These are phyloP conservation scores for Harpalus rubripes DNA, from an alignment of 2,888 invertebrate genomes.

Conservation along the genomic window DNA sequence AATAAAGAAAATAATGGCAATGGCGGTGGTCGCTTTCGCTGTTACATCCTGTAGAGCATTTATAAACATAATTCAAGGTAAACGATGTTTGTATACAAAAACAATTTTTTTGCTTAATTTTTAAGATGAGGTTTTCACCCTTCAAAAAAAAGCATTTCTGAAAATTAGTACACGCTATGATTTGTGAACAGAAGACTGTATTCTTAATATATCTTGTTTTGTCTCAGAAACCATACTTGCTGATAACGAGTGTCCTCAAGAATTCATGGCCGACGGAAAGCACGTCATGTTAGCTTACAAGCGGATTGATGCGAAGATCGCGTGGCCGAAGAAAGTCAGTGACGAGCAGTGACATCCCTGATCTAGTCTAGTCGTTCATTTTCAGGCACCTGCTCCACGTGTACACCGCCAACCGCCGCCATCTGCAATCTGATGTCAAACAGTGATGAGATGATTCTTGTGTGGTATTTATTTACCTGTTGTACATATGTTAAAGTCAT, in stretches of 20 bases:
- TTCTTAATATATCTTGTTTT: constrained; percentile 60
- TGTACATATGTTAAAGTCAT: constrained; percentile 60
- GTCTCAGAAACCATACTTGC: constrained; percentile 91
- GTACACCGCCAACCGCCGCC: constrained; percentile 6
- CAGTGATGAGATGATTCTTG: constrained; percentile 30
- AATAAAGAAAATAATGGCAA: too few species aligned
- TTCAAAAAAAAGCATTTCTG: too few species aligned
- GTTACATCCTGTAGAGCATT: too few species aligned
- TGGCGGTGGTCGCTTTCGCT: too few species aligned
- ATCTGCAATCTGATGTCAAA: constrained; percentile 22
- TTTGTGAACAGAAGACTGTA: too few species aligned
- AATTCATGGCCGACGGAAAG: constrained; percentile 88
- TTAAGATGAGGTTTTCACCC: too few species aligned
- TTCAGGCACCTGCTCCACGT: constrained; percentile 21
- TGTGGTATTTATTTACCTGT: constrained; percentile 60
- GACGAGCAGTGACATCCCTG: constrained; percentile 53
- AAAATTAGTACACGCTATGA: too few species aligned
- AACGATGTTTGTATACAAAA: too few species aligned
- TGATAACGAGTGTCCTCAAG: constrained; percentile 94
- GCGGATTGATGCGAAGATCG: constrained; percentile 96
- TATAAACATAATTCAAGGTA: too few species aligned
- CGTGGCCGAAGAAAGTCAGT: constrained; percentile 86
- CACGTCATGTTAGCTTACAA: constrained; percentile 97
- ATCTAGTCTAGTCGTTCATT: constrained; percentile 66
- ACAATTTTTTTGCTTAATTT: too few species aligned